A percentile compares a stretch with the other conserved stretches of the same genome.
Evolutionary conservation across 1,140 invertebrate genomes (phyloP).

Genomic region (Reticulitermes speratus): DNA sequence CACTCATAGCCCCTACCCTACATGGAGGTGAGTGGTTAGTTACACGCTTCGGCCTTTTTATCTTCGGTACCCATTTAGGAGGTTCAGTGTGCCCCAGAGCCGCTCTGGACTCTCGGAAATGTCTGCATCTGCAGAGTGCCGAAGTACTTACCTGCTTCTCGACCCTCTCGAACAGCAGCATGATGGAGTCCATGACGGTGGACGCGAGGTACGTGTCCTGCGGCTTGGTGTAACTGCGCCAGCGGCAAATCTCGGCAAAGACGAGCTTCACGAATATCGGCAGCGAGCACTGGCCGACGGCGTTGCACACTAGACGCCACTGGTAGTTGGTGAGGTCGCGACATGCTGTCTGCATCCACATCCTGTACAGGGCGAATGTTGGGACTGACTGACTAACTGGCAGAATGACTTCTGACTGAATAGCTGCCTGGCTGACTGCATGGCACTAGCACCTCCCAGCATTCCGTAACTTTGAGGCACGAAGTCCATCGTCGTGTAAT

Average conservation of each 20-base stretch:
- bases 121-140: too few relatives aligned
- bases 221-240: slow-evolving; percentile 94
- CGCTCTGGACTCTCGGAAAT: too few relatives aligned
- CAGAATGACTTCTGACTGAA: neutral
- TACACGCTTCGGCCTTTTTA: too few relatives aligned
- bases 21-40: too few relatives aligned
- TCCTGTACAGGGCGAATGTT: slow-evolving; percentile 50
- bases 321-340: slow-evolving; percentile 89
- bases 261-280: slow-evolving; percentile 98
- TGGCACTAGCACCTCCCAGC: too few relatives aligned
- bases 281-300: slow-evolving; percentile 88
- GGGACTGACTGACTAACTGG: neutral
- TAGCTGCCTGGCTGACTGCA: too few relatives aligned
- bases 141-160: slow-evolving; percentile 71
- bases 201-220: slow-evolving; percentile 88
- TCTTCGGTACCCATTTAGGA: too few relatives aligned
- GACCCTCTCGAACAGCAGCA: slow-evolving; percentile 93
- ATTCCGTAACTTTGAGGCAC: too few relatives aligned
- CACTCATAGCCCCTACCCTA: too few relatives aligned
- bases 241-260: slow-evolving; percentile 93
- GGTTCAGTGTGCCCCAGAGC: too few relatives aligned
- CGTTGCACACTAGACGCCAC: slow-evolving; percentile 92
- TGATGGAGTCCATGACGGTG: slow-evolving; percentile 96
- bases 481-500: too few relatives aligned
- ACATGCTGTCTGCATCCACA: slow-evolving; percentile 91